These are phyloP conservation scores for Brienomyrus brachyistius DNA, from an alignment of 2,113 vertebrate genomes.

Conservation along the genomic window DNA sequence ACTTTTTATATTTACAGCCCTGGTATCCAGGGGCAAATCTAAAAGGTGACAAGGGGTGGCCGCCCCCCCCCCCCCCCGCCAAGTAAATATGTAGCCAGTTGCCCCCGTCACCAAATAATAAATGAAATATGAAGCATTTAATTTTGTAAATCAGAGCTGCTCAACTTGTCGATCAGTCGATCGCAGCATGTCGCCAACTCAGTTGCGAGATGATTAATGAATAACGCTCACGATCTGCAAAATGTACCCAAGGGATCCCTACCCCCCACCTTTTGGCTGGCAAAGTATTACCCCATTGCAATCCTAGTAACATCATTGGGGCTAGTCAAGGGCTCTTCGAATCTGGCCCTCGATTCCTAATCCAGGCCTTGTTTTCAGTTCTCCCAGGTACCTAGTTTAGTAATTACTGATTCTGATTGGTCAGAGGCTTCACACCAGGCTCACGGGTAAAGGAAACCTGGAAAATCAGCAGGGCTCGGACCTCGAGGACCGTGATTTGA, in stretches of 20 bases:
- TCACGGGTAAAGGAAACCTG: neutral
- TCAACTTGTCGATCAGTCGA: neutral
- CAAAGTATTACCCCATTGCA: neutral
- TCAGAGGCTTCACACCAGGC: neutral
- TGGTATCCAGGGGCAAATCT: neutral
- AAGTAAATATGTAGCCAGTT: neutral
- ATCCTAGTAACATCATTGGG: neutral
- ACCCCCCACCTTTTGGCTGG: neutral
- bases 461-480: neutral
- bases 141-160: neutral
- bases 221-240: neutral
- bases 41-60: neutral
- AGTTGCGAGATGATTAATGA: neutral
- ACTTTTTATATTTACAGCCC: neutral
- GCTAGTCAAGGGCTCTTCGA: neutral
- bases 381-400: neutral
- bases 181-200: neutral
- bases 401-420: neutral
- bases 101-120: neutral
- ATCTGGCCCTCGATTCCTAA: neutral
- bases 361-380: neutral
- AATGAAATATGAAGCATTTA: neutral
- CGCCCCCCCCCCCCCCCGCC: neutral
- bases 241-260: neutral
- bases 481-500: neutral